phyloP scores from a whole-genome alignment of 2,888 invertebrate genomes.

The Drosophila niveifrons region DNA sequence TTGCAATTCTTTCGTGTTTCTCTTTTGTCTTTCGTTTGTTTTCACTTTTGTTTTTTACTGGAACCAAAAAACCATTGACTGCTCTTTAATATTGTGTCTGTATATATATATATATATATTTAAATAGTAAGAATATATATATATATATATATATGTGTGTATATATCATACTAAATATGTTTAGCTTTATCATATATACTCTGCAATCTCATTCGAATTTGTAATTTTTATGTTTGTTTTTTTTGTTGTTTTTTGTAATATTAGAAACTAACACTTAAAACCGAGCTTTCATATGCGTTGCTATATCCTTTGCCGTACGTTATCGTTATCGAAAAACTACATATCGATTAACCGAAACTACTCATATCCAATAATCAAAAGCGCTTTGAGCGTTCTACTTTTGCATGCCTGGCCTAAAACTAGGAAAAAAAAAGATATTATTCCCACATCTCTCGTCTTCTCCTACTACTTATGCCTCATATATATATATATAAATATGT shows the following conservation, averaged over 20 bases:
- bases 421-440: conserved; percentile 62
- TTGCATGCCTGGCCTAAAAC: conserved; percentile 60
- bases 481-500: conserved; percentile 43
- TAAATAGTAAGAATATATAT: conserved; percentile 68
- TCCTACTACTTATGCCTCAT: conserved; percentile 25
- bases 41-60: conserved; percentile 45
- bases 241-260: conserved; percentile 5
- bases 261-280: conserved; percentile 79
- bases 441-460: conserved; percentile 23
- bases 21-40: conserved; percentile 23
- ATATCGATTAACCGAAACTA: conserved; percentile 31
- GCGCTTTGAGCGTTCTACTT: conserved; percentile 76
- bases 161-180: not conserved
- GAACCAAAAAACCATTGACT: conserved; percentile 79
- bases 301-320: conserved; percentile 68
- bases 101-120: conserved; percentile 50
- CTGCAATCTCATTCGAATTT: conserved; percentile 2
- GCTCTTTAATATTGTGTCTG: conserved; percentile 62
- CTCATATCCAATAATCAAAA: conserved; percentile 64
- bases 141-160: conserved; percentile 20
- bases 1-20: not conserved
- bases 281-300: conserved; percentile 74
- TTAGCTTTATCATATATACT: conserved; percentile 40
- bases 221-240: not conserved
- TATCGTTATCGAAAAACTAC: conserved; percentile 23